Conservation (phyloP, 1,140 invertebrate genomes). For the Centruroides vittatus region DNA sequence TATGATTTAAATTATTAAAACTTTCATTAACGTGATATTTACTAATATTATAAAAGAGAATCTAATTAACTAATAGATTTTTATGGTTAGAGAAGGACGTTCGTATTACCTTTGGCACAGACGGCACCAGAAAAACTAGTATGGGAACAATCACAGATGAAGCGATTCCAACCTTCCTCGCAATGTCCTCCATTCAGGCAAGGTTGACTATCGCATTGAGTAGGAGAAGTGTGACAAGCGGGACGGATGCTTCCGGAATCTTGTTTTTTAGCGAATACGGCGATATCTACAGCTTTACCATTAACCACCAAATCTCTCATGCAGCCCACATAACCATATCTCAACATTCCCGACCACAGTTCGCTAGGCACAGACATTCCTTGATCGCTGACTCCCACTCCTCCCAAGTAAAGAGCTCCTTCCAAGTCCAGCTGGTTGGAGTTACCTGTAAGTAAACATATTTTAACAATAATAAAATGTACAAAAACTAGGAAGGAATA, state of each 20-base stretch:
- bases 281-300: constrained; percentile 80
- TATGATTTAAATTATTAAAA: too few species aligned
- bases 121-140: constrained; percentile 81
- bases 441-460: constrained; percentile 43
- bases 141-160: constrained; percentile 83
- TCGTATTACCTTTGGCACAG: constrained; percentile 60
- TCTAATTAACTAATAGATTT: too few species aligned
- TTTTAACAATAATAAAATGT: neutral
- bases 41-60: too few species aligned
- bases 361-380: constrained; percentile 56
- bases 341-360: constrained; percentile 76
- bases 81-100: too few species aligned
- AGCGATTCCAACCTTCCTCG: constrained; percentile 88
- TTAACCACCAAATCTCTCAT: constrained; percentile 84
- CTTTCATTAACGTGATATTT: too few species aligned
- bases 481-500: neutral
- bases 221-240: constrained; percentile 60
- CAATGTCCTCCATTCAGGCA: constrained; percentile 85
- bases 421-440: constrained; percentile 75
- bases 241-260: constrained; percentile 78
- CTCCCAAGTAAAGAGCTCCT: constrained; percentile 78
- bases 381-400: constrained; percentile 42
- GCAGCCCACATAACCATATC: constrained; percentile 88
- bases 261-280: constrained; percentile 72
- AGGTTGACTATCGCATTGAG: constrained; percentile 66